phyloP scores from a whole-genome alignment of 1,140 invertebrate species.

The Saccostrea glomerata region DNA sequence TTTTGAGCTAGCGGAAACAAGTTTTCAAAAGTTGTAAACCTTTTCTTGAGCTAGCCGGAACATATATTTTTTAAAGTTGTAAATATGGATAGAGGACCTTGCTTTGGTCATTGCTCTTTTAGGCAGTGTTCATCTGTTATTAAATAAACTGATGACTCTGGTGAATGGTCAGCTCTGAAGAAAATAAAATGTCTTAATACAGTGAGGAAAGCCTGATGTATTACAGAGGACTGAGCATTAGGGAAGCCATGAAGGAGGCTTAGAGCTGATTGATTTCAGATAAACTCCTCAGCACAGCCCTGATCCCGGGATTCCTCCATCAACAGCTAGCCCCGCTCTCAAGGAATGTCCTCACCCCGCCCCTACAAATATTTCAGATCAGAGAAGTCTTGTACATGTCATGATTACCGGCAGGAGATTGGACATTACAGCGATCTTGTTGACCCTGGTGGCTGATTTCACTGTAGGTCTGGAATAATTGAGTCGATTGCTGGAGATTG shows the following conservation, averaged over 20 bases:
- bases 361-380: background rate
- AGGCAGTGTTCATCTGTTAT: background rate
- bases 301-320: background rate
- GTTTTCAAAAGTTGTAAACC: too few relatives aligned
- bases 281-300: background rate
- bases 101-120: background rate
- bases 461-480: background rate
- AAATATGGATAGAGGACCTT: background rate
- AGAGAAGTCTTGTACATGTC: background rate
- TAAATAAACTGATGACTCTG: background rate
- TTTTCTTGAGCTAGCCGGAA: too few relatives aligned
- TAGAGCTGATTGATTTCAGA: conserved; percentile 8
- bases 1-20: too few relatives aligned
- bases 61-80: too few relatives aligned
- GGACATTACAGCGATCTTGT: background rate
- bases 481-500: background rate
- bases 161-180: background rate
- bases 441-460: background rate
- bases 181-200: background rate
- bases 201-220: background rate
- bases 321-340: background rate
- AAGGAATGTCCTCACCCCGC: background rate
- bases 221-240: background rate
- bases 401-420: background rate
- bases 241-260: background rate